A percentile compares a stretch with the other conserved stretches of the same genome.
Conservation (phyloP, 2,888 invertebrate genomes). For the Scaeva pyrastri region DNA sequence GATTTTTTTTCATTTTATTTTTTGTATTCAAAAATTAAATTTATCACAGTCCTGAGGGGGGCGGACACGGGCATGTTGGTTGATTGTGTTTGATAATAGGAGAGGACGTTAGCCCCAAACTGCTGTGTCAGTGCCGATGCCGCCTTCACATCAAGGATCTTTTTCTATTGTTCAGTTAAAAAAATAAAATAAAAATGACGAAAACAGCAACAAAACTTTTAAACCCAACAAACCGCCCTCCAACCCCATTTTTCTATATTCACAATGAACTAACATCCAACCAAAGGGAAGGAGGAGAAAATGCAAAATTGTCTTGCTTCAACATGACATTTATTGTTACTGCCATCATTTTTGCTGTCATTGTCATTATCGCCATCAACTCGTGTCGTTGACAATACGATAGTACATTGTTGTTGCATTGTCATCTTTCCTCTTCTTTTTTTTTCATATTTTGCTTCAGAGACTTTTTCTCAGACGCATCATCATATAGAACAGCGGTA, state of each 20-base stretch:
- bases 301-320: conserved; percentile 78
- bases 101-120: conserved; percentile 62
- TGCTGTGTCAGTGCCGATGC: background rate
- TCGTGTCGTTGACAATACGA: conserved; percentile 66
- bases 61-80: background rate
- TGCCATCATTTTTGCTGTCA: conserved; percentile 77
- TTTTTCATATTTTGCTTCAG: background rate
- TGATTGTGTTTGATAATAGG: background rate
- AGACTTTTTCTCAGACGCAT: conserved; percentile 59
- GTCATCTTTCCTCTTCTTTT: conserved; percentile 47
- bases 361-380: conserved; percentile 79
- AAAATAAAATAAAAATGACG: conserved; percentile 16
- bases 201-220: background rate
- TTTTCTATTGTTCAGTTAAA: conserved; percentile 47
- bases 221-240: too few relatives aligned
- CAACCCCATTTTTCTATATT: too few relatives aligned
- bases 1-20: conserved; percentile 13
- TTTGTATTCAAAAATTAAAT: conserved; percentile 58
- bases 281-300: too few relatives aligned
- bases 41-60: conserved; percentile 48
- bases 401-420: conserved; percentile 54
- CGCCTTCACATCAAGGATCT: conserved; percentile 2
- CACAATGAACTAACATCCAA: background rate
- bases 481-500: too few relatives aligned
- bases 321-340: conserved; percentile 82